Evolutionary conservation across 2,888 invertebrate genomes (phyloP).

Genomic region (Plebejus melissa): DNA sequence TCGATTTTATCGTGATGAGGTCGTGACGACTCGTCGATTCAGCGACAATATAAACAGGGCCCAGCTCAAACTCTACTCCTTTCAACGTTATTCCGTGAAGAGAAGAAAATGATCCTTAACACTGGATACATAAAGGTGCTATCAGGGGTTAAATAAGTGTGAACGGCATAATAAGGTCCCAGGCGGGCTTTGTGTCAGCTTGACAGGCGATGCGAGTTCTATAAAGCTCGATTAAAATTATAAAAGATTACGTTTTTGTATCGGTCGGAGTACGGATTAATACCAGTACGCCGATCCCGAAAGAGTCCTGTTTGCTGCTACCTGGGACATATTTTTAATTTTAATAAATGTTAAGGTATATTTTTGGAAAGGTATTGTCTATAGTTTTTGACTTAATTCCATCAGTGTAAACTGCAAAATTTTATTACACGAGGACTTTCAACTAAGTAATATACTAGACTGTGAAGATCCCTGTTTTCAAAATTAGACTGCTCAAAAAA

Average conservation of each 20-base stretch:
- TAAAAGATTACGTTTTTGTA: constrained; percentile 63
- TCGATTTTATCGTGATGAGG: constrained; percentile 65
- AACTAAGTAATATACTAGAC: no score
- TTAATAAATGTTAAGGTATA: background rate
- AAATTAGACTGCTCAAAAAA: no score
- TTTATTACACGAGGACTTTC: no score
- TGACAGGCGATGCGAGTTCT: constrained; percentile 77
- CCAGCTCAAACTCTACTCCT: constrained; percentile 62
- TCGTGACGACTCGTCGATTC: constrained; percentile 74
- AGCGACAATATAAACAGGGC: constrained; percentile 78
- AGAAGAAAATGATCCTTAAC: background rate
- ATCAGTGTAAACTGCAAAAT: no score
- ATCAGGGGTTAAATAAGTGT: background rate
- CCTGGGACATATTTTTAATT: constrained; percentile 4
- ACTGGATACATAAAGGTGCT: background rate
- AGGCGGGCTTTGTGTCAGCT: constrained; percentile 73
- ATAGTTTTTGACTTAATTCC: background rate
- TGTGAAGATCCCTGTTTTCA: no score
- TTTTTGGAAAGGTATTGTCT: background rate
- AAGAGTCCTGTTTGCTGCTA: constrained; percentile 33
- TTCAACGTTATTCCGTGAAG: background rate
- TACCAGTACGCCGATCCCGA: constrained; percentile 63
- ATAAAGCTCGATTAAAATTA: constrained; percentile 74
- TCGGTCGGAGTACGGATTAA: constrained; percentile 59
- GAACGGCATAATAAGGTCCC: constrained; percentile 56